Conservation (phyloP, 2,888 invertebrate genomes). For the Hemistola chrysoprasaria region DNA sequence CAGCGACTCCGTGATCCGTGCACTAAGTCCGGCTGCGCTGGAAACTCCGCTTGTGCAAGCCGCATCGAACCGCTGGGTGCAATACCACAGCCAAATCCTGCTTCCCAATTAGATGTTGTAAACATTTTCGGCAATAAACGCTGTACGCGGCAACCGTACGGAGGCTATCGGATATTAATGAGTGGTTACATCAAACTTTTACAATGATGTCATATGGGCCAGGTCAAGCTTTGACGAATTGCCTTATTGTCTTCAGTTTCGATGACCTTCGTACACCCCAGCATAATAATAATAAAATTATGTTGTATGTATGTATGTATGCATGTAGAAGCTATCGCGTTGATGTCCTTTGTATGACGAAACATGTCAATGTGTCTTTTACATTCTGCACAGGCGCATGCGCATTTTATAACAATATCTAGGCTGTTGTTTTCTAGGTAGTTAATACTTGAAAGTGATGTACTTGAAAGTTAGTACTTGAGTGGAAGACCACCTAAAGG, state of each 20-base stretch:
- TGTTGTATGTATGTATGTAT: slow-evolving; percentile 1
- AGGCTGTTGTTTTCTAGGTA: no score
- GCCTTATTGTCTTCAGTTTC: slow-evolving; percentile 9
- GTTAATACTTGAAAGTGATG: no score
- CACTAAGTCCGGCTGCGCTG: slow-evolving; percentile 63
- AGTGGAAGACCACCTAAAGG: no score
- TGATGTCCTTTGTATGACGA: slow-evolving; percentile 57
- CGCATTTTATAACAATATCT: no score
- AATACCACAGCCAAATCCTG: slow-evolving; percentile 28
- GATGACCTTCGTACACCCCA: slow-evolving; percentile 10
- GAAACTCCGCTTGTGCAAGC: slow-evolving; percentile 73
- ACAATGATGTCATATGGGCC: slow-evolving; percentile 13
- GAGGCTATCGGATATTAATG: slow-evolving; percentile 1
- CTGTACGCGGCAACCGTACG: slow-evolving; percentile 5
- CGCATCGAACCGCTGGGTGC: slow-evolving; percentile 23
- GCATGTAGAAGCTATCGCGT: slow-evolving; percentile 47
- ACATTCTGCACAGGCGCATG: no score
- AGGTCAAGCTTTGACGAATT: slow-evolving; percentile 23
- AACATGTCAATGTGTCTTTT: no score
- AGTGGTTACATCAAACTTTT: slow-evolving; percentile 17
- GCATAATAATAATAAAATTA: no score
- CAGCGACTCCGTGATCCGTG: slow-evolving; percentile 26
- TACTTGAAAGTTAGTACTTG: no score
- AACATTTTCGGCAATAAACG: slow-evolving; percentile 11
- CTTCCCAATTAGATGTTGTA: slow-evolving; percentile 17